Evolutionary conservation across 2,113 vertebrate species (phyloP), one percentile per base, ranked within the genome.

Genomic region (Charadrius vociferus): DNA sequence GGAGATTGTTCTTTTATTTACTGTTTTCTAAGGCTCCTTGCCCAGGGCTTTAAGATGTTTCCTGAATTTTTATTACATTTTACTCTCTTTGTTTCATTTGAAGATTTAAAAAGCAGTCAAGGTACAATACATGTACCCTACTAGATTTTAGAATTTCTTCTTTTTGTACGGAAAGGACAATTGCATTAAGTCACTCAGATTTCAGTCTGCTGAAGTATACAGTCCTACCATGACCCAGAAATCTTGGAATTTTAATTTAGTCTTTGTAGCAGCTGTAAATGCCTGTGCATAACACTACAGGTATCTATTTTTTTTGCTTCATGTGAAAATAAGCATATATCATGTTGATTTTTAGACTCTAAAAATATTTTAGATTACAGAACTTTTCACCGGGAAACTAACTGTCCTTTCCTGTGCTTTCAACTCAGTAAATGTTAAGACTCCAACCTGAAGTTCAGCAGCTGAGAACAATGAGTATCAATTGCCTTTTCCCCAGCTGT

Each of bases 61-160:
- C 79, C 59, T 81, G 95, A 93, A 96, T 98, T 98, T 98, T 96
- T 97, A 93, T 97, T 97, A 88, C 67, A 94, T 96, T 97, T 95
- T 94, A 93, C 80, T 86, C 93, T 92, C 59, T 81, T 81, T 91
- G 10, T 96, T 97, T 97, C 86, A 95, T 73, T 77, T 83, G 86
- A 96, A 95, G 87, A 95, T 94, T 63, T 81, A 94, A 95, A 94
- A 90, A 72, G 18, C 15, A 94, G 84, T 72, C 72, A 67, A 95
- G 55, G 55, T 92, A 90, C 73, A 94, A 74, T 75, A 81, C 65
- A 78, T 16, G 14, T 85, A 90, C 96, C 89, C 72, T 84, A 65
- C 73, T 93, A 93, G 85, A 96, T 94, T 96, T 97, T 86, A 86
- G 81, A 82, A 72, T 96, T 95, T 86, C 17, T 58, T 87, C 87